Evolutionary conservation across 2,797 vertebrate genomes (phyloP).

Genomic region (Valencia hispanica): DNA sequence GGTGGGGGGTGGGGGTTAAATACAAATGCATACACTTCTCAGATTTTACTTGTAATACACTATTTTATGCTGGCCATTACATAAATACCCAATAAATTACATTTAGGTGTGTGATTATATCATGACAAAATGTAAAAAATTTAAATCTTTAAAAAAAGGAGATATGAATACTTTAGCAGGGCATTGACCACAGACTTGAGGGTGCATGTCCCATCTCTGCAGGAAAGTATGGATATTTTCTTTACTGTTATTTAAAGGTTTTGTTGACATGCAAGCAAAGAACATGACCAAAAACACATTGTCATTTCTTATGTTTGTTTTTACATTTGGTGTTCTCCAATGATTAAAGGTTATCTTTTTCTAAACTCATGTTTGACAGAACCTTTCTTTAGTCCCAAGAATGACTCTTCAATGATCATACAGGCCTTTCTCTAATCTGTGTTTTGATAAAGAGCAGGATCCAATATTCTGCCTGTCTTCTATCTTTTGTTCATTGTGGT

Average conservation of each 20-base stretch:
- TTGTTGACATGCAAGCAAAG: too few species aligned
- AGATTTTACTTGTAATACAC: too few species aligned
- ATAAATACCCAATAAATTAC: too few species aligned
- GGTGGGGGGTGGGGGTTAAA: too few species aligned
- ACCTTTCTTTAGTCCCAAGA: conserved; percentile 9
- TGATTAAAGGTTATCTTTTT: neutral
- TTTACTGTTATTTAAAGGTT: neutral
- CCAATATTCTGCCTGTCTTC: conserved; percentile 71
- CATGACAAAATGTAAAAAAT: too few species aligned
- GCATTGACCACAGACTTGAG: neutral
- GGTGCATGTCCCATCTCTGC: neutral
- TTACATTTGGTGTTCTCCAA: neutral
- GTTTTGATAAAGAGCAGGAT: conserved; percentile 82
- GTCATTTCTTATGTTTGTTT: too few species aligned
- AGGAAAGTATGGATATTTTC: neutral
- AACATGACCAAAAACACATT: too few species aligned
- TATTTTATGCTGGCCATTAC: too few species aligned
- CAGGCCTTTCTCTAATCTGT: conserved; percentile 15
- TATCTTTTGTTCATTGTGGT: conserved; percentile 64
- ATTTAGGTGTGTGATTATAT: too few species aligned
- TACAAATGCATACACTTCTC: too few species aligned
- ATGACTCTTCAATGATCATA: conserved; percentile 12
- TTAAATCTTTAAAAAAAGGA: too few species aligned
- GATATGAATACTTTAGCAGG: neutral
- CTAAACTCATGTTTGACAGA: neutral